Evolutionary conservation across 2,113 vertebrate species (phyloP).

Genomic region (Clarias gariepinus): DNA sequence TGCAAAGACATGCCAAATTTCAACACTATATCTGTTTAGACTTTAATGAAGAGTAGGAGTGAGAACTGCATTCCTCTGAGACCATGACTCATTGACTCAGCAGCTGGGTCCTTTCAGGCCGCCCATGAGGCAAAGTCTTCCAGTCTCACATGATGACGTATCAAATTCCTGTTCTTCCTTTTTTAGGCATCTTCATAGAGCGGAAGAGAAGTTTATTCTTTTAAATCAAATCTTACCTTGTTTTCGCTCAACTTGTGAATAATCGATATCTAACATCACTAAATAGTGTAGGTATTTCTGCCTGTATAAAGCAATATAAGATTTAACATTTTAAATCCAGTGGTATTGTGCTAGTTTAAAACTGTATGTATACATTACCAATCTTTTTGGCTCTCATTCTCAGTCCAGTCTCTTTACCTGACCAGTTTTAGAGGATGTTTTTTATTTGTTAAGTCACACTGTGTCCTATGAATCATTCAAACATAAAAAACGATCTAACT

Average conservation of each 20-base stretch:
- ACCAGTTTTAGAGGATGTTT: too few species aligned
- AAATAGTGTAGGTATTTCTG: neutral
- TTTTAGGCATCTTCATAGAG: slow-evolving; percentile 24
- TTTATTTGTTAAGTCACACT: too few species aligned
- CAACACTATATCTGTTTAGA: slow-evolving; percentile 10
- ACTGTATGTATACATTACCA: neutral
- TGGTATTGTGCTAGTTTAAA: neutral
- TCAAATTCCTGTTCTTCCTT: slow-evolving; percentile 40
- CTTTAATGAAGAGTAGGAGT: slow-evolving; percentile 11
- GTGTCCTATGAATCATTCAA: too few species aligned
- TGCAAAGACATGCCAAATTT: slow-evolving; percentile 26
- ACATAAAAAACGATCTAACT: too few species aligned
- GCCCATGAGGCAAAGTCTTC: neutral
- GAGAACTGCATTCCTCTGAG: slow-evolving; percentile 28
- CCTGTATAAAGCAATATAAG: neutral
- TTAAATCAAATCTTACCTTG: neutral
- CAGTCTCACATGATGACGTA: slow-evolving; percentile 10
- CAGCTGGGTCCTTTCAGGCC: slow-evolving; percentile 44
- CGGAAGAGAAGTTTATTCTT: slow-evolving; percentile 19
- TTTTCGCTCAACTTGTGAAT: neutral
- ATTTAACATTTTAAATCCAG: neutral
- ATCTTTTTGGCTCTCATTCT: neutral
- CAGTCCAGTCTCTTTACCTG: too few species aligned
- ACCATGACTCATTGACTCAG: slow-evolving; percentile 44
- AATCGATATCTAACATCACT: neutral